These are phyloP conservation scores for Spea bombifrons DNA, from an alignment of 2,113 vertebrate species.

Conservation along the genomic window DNA sequence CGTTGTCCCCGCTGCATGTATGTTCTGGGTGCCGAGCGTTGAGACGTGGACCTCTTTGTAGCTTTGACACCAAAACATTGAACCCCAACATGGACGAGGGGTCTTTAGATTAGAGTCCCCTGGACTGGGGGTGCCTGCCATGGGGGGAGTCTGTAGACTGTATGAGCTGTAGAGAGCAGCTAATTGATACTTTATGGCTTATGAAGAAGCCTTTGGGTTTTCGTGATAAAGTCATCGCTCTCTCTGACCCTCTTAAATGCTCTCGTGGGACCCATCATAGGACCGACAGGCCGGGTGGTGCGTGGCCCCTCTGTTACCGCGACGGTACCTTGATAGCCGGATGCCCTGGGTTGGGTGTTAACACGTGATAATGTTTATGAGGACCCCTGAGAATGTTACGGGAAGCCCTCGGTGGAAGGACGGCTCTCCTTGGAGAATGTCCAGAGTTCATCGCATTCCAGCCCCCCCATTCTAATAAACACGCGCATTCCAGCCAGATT, in stretches of 20 bases:
- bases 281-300: too few species aligned
- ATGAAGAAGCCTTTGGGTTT: too few species aligned
- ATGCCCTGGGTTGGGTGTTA: too few species aligned
- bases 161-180: background rate
- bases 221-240: too few species aligned
- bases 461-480: conserved; percentile 16
- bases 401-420: background rate
- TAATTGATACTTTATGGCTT: too few species aligned
- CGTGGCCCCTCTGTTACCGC: too few species aligned
- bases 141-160: background rate
- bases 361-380: background rate
- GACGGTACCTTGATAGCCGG: too few species aligned
- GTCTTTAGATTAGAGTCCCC: too few species aligned
- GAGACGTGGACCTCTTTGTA: background rate
- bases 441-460: conserved; percentile 31
- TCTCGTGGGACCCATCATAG: background rate
- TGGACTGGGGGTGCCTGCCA: background rate
- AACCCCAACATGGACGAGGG: too few species aligned
- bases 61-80: background rate
- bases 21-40: background rate
- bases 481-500: background rate
- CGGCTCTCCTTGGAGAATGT: background rate
- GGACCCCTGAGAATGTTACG: background rate
- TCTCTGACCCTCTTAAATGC: background rate
- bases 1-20: background rate